A percentile compares a stretch with the other conserved stretches of the same genome.
Conservation (phyloP, 2,888 invertebrate species). For the Plutella xylostella region DNA sequence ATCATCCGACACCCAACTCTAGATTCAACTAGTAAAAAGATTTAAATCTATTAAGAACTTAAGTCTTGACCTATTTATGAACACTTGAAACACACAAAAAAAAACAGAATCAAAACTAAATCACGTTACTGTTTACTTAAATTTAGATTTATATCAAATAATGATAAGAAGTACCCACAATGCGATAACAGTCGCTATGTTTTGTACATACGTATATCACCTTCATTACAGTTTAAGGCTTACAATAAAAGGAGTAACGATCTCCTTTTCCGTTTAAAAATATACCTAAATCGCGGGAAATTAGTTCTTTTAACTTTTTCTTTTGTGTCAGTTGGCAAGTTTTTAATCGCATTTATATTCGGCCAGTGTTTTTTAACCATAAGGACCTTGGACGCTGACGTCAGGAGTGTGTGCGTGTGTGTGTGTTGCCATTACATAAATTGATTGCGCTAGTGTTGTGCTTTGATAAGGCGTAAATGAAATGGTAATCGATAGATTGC, state of each 20-base stretch:
- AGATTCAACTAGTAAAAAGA: no score
- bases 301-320: no score
- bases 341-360: no score
- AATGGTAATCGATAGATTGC: slow-evolving; percentile 32
- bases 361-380: no score
- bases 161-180: slow-evolving; percentile 3
- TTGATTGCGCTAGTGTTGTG: slow-evolving; percentile 27
- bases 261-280: no score
- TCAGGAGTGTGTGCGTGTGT: slow-evolving; percentile 19
- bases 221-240: no score
- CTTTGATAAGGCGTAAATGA: slow-evolving; percentile 18
- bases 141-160: slow-evolving; percentile 21
- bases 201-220: no score
- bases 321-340: no score
- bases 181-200: no score
- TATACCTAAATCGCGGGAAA: no score
- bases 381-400: slow-evolving; percentile 16
- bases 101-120: slow-evolving; percentile 11
- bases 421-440: slow-evolving; percentile 35
- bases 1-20: no score
- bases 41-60: neutral
- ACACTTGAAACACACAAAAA: neutral
- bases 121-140: slow-evolving; percentile 24
- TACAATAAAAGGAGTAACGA: no score
- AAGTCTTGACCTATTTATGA: neutral